phyloP scores from a whole-genome alignment of 2,113 vertebrate genomes.

The Podilymbus podiceps region DNA sequence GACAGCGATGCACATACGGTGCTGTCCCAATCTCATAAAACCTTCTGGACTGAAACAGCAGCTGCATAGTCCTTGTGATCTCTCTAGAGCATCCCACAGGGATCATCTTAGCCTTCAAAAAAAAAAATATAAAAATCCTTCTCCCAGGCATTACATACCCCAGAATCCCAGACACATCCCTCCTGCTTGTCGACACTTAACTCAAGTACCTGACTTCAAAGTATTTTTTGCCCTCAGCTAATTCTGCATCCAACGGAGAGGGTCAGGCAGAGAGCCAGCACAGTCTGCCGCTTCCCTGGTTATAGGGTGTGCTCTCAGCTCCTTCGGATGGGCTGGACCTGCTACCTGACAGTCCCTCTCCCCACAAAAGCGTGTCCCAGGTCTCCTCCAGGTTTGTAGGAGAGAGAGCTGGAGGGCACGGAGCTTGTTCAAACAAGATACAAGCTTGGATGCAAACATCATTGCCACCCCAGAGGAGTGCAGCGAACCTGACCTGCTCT shows the following conservation, averaged over 20 bases:
- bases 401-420: background rate
- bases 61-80: background rate
- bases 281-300: background rate
- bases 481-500: background rate
- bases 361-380: accelerated
- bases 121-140: background rate
- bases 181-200: background rate
- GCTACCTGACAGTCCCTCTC: background rate
- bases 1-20: background rate
- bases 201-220: background rate
- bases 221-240: background rate
- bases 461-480: background rate
- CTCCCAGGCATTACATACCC: background rate
- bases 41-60: background rate
- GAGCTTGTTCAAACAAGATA: background rate
- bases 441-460: background rate
- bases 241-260: background rate
- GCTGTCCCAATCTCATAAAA: background rate
- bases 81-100: background rate
- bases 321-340: background rate
- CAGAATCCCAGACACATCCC: background rate
- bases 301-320: background rate
- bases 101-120: background rate
- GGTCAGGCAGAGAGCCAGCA: background rate
- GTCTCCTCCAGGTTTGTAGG: background rate